Percentiles rank a stretch among this genome's conserved stretches.
These are phyloP conservation scores for Lineus longissimus DNA, from an alignment of 1,140 invertebrate genomes.

Conservation along the genomic window DNA sequence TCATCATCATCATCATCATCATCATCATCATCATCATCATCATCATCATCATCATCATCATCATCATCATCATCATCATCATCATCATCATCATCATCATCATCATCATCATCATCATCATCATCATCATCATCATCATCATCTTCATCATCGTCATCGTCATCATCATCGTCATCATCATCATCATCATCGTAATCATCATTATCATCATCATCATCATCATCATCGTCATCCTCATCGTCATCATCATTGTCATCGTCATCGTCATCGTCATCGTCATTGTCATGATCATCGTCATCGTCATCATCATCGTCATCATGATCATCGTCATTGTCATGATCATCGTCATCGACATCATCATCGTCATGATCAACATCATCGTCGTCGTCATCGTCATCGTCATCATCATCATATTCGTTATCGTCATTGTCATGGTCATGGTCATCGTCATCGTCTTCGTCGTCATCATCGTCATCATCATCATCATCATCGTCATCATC, in stretches of 20 bases:
- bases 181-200: too few species aligned
- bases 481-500: slow-evolving; percentile 10
- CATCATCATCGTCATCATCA: neutral
- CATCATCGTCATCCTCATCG: neutral
- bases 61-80: slow-evolving; percentile 16
- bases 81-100: slow-evolving; percentile 14
- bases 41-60: slow-evolving; percentile 15
- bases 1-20: slow-evolving; percentile 20
- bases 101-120: too few species aligned
- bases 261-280: slow-evolving; percentile 9
- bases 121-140: neutral
- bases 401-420: too few species aligned
- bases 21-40: slow-evolving; percentile 20
- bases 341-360: too few species aligned
- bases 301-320: too few species aligned
- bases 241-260: slow-evolving; percentile 4
- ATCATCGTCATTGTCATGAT: too few species aligned
- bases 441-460: too few species aligned
- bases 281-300: slow-evolving; percentile 9
- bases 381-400: too few species aligned
- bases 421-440: too few species aligned
- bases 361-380: too few species aligned
- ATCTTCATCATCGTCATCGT: neutral
- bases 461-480: too few species aligned
- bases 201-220: neutral